phyloP scores from a whole-genome alignment of 2,113 vertebrate genomes.

The Cololabis saira region DNA sequence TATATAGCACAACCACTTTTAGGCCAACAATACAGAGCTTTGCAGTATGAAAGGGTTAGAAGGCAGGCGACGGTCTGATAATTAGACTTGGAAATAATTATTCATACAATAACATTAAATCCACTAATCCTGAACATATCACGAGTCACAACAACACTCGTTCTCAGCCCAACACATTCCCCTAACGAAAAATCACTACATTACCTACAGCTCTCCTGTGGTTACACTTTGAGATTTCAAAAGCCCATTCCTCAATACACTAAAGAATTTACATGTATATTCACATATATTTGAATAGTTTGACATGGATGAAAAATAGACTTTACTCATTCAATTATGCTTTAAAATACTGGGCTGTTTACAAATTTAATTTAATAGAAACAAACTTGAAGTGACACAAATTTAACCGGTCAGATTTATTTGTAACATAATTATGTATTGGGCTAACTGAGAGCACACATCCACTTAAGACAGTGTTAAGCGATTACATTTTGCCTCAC shows the following conservation, averaged over 20 bases:
- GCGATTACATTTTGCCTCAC: background rate
- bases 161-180: slow-evolving; percentile 38
- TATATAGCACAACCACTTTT: slow-evolving; percentile 80
- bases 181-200: slow-evolving; percentile 28
- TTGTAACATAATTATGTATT: slow-evolving; percentile 14
- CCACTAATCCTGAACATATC: slow-evolving; percentile 77
- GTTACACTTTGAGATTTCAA: slow-evolving; percentile 20
- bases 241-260: slow-evolving; percentile 47
- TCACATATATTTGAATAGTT: slow-evolving; percentile 51
- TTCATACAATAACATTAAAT: slow-evolving; percentile 73
- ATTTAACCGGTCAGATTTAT: slow-evolving; percentile 33
- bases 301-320: slow-evolving; percentile 58
- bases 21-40: slow-evolving; percentile 81
- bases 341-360: slow-evolving; percentile 60
- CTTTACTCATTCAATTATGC: slow-evolving; percentile 48
- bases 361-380: slow-evolving; percentile 58
- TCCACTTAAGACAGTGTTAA: slow-evolving; percentile 30
- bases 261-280: slow-evolving; percentile 53
- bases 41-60: slow-evolving; percentile 79
- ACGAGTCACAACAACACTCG: slow-evolving; percentile 69
- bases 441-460: slow-evolving; percentile 30
- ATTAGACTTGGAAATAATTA: slow-evolving; percentile 68
- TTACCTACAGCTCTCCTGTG: slow-evolving; percentile 22
- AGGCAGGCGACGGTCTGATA: slow-evolving; percentile 79
- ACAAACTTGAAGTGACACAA: slow-evolving; percentile 62